Conservation (phyloP, 2,113 vertebrate species). For the Apeltes quadracus region DNA sequence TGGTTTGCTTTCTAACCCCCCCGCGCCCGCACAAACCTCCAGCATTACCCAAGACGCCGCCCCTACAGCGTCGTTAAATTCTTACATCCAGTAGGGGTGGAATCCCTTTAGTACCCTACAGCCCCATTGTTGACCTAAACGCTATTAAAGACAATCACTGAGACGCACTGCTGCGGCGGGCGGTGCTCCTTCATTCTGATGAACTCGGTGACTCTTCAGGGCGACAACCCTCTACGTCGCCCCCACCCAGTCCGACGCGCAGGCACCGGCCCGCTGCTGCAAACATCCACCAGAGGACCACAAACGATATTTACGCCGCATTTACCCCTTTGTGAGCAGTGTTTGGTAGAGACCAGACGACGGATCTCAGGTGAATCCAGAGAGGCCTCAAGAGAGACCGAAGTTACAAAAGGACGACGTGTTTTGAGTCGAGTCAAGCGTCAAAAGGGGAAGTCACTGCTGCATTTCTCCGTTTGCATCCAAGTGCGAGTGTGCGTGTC, state of each 20-base stretch:
- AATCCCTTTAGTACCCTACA: background rate
- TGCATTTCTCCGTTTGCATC: background rate
- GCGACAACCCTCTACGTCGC: too few species aligned
- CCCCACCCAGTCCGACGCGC: background rate
- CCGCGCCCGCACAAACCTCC: too few species aligned
- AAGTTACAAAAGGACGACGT: background rate
- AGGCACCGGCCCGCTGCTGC: background rate
- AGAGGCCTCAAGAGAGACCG: background rate
- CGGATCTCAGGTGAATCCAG: too few species aligned
- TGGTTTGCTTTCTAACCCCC: too few species aligned
- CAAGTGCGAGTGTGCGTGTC: constrained; percentile 11
- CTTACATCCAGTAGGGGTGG: background rate
- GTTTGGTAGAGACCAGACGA: background rate
- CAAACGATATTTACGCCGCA: background rate
- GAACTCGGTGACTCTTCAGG: background rate
- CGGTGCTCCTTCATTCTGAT: background rate
- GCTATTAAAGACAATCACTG: background rate
- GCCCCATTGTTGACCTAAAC: background rate
- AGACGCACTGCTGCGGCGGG: background rate
- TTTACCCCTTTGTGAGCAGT: background rate
- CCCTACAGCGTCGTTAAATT: background rate
- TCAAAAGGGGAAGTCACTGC: background rate
- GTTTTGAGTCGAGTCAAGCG: background rate
- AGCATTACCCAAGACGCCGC: too few species aligned
- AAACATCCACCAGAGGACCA: background rate